Percentiles rank a stretch among this genome's conserved stretches.
Evolutionary conservation across 2,888 invertebrate genomes (phyloP).

Genomic region (Osmoderma eremita): DNA sequence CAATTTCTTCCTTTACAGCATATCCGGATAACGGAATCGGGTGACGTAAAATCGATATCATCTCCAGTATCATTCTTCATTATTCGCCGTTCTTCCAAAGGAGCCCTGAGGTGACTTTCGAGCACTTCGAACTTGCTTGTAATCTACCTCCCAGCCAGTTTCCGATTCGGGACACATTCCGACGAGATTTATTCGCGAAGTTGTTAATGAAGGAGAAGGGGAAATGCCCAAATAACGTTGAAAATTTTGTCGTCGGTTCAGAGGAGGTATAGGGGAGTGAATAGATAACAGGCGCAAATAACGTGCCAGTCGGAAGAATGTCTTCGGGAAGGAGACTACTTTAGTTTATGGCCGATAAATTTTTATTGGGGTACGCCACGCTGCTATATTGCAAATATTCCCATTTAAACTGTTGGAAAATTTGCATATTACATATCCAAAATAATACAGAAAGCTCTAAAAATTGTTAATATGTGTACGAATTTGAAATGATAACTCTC

Average conservation of each 20-base stretch:
- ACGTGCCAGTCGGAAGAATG: constrained; percentile 11
- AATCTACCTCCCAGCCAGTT: constrained; percentile 13
- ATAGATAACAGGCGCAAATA: constrained; percentile 1
- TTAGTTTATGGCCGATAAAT: constrained; percentile 20
- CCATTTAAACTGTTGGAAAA: no score
- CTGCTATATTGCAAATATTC: no score
- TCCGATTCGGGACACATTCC: constrained; percentile 18
- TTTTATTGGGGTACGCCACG: no score
- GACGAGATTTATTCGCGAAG: constrained; percentile 25
- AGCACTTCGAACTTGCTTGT: constrained; percentile 9
- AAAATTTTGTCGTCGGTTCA: constrained; percentile 8
- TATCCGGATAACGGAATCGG: constrained; percentile 8
- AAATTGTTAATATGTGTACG: no score
- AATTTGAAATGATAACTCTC: no score
- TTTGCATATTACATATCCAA: no score
- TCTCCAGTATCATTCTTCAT: constrained; percentile 17
- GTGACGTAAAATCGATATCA: constrained; percentile 21
- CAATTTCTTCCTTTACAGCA: neutral
- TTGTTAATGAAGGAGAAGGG: constrained; percentile 28
- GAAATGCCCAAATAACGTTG: constrained; percentile 8
- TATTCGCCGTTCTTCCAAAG: constrained; percentile 23
- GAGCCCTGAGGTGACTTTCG: constrained; percentile 8
- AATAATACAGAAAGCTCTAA: no score
- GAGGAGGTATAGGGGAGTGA: neutral
- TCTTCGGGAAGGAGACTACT: constrained; percentile 7